Conservation (phyloP, 2,888 invertebrate species). For the Chalcis sispes region DNA sequence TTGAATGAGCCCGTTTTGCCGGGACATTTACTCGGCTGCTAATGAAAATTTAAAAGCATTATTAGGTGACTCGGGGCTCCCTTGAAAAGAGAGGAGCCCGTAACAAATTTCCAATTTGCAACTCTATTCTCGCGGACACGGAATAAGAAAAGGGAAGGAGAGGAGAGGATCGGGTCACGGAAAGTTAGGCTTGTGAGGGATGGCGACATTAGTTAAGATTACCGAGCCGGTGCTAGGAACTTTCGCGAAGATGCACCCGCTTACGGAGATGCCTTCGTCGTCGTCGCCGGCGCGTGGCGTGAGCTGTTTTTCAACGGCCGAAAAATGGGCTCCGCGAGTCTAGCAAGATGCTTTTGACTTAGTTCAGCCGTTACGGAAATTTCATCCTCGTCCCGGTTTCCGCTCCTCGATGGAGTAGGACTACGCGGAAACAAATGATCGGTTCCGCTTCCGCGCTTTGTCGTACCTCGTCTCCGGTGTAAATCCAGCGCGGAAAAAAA, state of each 20-base stretch:
- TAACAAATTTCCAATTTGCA: constrained; percentile 60
- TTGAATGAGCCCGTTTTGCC: not conserved
- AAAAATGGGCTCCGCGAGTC: not conserved
- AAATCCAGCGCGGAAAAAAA: constrained; percentile 26
- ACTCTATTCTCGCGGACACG: constrained; percentile 42
- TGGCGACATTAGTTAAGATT: constrained; percentile 62
- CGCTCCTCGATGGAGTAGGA: constrained; percentile 1
- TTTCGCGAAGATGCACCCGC: constrained; percentile 47
- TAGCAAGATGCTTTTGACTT: constrained; percentile 26
- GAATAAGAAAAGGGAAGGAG: not conserved
- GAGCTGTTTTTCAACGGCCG: not conserved
- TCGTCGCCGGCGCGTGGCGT: not conserved
- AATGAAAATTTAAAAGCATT: constrained; percentile 56
- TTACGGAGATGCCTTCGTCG: not conserved
- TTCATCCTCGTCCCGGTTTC: constrained; percentile 11
- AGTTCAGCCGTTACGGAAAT: constrained; percentile 37
- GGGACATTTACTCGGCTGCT: not conserved
- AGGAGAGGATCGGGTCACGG: constrained; percentile 29
- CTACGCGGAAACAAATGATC: constrained; percentile 24
- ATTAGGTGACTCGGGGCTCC: constrained; percentile 31
- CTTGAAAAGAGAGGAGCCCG: constrained; percentile 33
- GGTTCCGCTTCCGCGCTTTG: not conserved
- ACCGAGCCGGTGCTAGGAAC: constrained; percentile 38
- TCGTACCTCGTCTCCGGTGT: not conserved
- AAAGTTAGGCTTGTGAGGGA: constrained; percentile 57